Conservation (phyloP, 2,797 vertebrate species). For the Nannoperca australis region DNA sequence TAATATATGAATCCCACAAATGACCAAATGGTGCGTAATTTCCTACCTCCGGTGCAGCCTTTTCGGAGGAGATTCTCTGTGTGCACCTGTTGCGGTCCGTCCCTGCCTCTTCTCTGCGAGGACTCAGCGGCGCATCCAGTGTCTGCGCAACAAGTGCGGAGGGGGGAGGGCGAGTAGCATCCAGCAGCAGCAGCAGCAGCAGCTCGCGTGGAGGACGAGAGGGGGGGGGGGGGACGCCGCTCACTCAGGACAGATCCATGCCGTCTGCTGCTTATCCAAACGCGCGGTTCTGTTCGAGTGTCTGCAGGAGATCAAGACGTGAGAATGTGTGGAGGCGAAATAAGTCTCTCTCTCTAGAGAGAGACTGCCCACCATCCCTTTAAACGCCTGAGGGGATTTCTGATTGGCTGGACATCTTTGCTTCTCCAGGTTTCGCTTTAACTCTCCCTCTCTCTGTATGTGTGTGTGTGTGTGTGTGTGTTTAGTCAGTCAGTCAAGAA, state of each 20-base stretch:
- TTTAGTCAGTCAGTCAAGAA: not conserved
- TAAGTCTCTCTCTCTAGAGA: constrained; percentile 47
- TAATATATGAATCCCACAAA: not conserved
- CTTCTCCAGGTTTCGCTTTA: constrained; percentile 53
- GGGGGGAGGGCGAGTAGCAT: constrained; percentile 57
- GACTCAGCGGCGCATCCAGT: constrained; percentile 67
- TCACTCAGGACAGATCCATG: constrained; percentile 57
- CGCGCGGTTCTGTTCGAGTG: not conserved
- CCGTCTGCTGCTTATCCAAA: constrained; percentile 38
- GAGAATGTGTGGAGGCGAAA: constrained; percentile 52
- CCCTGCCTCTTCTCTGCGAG: constrained; percentile 69
- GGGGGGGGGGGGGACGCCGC: not conserved
- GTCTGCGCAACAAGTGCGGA: constrained; percentile 85
- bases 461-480: too few species aligned
- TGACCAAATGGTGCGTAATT: constrained; percentile 26
- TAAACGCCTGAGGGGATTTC: constrained; percentile 76
- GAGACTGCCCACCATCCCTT: constrained; percentile 78
- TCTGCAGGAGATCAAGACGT: constrained; percentile 35
- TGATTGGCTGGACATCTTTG: constrained; percentile 83
- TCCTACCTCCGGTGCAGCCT: constrained; percentile 48
- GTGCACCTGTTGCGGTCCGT: constrained; percentile 78
- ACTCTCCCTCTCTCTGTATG: constrained; percentile 2
- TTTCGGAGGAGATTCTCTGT: constrained; percentile 53
- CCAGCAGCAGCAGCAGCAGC: constrained; percentile 33
- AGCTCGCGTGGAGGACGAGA: constrained; percentile 26